Conservation (phyloP, 2,888 invertebrate genomes). For the Microplitis deprimator region DNA sequence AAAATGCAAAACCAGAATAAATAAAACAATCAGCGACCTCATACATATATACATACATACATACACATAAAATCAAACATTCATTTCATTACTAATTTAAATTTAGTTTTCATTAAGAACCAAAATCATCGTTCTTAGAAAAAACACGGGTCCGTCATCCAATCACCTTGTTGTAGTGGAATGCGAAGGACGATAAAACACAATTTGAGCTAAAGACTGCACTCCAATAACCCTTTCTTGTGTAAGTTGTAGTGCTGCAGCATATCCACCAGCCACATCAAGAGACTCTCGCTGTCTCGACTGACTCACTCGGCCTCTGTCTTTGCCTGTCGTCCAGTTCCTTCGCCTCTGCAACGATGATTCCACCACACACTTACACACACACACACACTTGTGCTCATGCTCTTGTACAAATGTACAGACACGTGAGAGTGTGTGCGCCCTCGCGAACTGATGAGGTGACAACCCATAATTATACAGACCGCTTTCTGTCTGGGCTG, state of each 20-base stretch:
- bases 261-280: background rate
- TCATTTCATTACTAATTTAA: background rate
- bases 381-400: slow-evolving; percentile 18
- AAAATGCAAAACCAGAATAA: background rate
- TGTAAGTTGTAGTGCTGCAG: slow-evolving; percentile 33
- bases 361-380: slow-evolving; percentile 3
- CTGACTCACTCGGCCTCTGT: slow-evolving; percentile 47
- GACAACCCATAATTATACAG: slow-evolving; percentile 72
- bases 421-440: slow-evolving; percentile 45
- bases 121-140: slow-evolving; percentile 34
- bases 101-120: background rate
- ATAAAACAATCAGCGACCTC: background rate
- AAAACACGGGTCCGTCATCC: slow-evolving; percentile 48
- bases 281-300: background rate
- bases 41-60: too few relatives aligned
- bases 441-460: slow-evolving; percentile 68
- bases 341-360: background rate
- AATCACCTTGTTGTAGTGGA: slow-evolving; percentile 46
- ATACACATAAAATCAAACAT: background rate
- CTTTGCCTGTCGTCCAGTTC: slow-evolving; percentile 34
- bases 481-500: slow-evolving; percentile 70
- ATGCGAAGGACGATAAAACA: slow-evolving; percentile 68
- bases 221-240: slow-evolving; percentile 59
- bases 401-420: background rate
- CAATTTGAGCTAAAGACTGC: slow-evolving; percentile 70